Conservation (phyloP, 2,888 invertebrate genomes). For the Polyommatus icarus region DNA sequence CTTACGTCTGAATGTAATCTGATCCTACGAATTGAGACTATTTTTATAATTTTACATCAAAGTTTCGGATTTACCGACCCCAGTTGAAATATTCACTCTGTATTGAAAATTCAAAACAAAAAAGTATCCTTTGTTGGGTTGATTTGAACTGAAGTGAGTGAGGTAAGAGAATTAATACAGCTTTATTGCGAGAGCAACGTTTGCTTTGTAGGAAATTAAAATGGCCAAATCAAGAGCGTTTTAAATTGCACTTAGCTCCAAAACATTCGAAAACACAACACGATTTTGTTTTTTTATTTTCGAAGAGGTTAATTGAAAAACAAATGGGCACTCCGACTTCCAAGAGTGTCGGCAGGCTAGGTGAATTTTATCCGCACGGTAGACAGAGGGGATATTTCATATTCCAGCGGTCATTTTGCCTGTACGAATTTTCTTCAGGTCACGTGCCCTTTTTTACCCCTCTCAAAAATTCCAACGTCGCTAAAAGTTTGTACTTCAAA, state of each 20-base stretch:
- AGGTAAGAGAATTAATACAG: not conserved
- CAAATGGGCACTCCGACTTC: not conserved
- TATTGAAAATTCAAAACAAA: not conserved
- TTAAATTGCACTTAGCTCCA: not conserved
- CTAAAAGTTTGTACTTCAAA: no score
- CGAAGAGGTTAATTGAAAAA: not conserved
- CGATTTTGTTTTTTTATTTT: not conserved
- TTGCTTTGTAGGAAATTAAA: slow-evolving; percentile 11
- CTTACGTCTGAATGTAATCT: no score
- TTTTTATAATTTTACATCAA: not conserved
- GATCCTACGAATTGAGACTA: no score
- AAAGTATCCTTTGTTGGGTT: not conserved
- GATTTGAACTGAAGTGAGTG: not conserved
- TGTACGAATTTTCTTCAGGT: no score
- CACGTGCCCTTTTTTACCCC: no score
- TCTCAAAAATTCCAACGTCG: no score
- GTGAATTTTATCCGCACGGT: no score
- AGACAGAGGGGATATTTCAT: no score
- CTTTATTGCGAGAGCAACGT: not conserved
- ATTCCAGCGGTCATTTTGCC: no score
- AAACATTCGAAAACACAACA: not conserved
- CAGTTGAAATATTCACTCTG: not conserved
- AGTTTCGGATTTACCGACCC: no score
- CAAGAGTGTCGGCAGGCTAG: not conserved
- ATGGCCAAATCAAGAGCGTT: not conserved